These are phyloP conservation scores for Berghia stephanieae DNA, from an alignment of 1,140 invertebrate genomes.

Conservation along the genomic window DNA sequence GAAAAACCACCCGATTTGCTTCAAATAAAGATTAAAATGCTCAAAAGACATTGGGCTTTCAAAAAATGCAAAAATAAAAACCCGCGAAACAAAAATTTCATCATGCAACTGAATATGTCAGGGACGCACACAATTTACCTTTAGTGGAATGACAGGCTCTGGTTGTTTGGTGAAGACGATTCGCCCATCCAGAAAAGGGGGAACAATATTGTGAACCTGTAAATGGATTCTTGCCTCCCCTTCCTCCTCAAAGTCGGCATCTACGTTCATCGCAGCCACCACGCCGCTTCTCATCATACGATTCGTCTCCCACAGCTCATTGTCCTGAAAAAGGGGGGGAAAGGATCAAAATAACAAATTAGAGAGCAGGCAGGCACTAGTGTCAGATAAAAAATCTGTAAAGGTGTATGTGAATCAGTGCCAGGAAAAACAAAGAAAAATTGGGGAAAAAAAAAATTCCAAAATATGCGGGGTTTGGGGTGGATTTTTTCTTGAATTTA, in stretches of 20 bases:
- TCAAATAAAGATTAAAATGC: no score
- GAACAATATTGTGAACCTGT: conserved; percentile 97
- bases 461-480: no score
- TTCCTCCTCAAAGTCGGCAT: conserved; percentile 91
- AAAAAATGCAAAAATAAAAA: conserved; percentile 17
- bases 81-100: neutral
- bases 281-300: conserved; percentile 97
- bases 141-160: conserved; percentile 91
- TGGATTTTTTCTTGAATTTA: no score
- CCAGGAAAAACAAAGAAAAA: no score
- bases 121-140: conserved; percentile 69
- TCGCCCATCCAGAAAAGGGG: conserved; percentile 97
- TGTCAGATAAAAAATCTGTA: no score
- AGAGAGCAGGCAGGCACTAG: no score
- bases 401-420: no score
- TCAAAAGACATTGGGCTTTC: no score
- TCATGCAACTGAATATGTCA: no score
- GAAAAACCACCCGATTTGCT: no score
- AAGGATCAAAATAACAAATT: no score
- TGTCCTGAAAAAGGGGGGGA: conserved; percentile 73
- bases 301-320: conserved; percentile 98
- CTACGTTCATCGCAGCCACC: conserved; percentile 87
- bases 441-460: no score
- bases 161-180: conserved; percentile 99
- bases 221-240: conserved; percentile 94